Conservation (phyloP, 2,113 vertebrate species). For the Microtus montanus region DNA sequence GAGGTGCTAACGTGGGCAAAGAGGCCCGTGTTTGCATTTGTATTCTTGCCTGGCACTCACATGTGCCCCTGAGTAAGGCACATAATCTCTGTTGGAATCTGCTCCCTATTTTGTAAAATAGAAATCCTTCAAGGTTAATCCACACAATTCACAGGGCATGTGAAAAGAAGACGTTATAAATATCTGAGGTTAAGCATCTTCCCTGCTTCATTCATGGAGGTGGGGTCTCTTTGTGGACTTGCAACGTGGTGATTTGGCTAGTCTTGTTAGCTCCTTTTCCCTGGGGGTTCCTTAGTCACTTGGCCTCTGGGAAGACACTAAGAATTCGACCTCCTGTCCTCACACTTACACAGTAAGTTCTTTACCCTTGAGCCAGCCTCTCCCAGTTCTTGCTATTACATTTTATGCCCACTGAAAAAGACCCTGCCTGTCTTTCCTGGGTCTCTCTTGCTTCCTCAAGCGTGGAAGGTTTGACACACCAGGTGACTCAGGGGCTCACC, state of each 20-base stretch:
- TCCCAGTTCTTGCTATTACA: not conserved
- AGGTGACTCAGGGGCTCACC: not conserved
- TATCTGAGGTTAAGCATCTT: too few species aligned
- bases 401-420: not conserved
- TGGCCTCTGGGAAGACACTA: not conserved
- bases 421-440: not conserved
- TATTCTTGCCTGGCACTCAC: not conserved
- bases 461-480: not conserved
- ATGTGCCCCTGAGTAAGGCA: not conserved
- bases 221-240: not conserved
- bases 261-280: not conserved
- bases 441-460: not conserved
- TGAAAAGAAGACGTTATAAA: not conserved
- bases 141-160: not conserved
- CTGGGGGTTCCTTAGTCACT: not conserved
- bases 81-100: not conserved
- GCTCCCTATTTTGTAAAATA: not conserved
- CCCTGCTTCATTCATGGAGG: too few species aligned
- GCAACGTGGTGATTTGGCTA: not conserved
- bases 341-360: too few species aligned
- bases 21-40: not conserved
- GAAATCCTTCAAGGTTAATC: not conserved
- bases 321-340: not conserved
- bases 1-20: not conserved
- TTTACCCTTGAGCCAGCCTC: not conserved